Evolutionary conservation across 2,797 vertebrate species (phyloP).

Genomic region (Chanos chanos): DNA sequence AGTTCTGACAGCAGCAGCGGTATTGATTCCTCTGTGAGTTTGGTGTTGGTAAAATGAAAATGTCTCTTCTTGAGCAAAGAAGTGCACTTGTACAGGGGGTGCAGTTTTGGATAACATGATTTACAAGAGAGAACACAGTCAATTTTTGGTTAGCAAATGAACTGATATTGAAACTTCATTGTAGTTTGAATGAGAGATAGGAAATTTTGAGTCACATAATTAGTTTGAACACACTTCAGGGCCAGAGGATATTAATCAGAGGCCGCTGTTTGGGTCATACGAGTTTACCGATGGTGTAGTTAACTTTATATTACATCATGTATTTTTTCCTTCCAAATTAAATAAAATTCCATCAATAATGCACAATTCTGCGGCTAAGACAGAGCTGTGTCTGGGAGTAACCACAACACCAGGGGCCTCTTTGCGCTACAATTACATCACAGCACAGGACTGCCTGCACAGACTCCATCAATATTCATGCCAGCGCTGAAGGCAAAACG

Average conservation of each 20-base stretch:
- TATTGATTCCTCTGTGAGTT: conserved; percentile 1
- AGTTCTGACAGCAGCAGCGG: neutral
- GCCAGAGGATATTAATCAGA: too few species aligned
- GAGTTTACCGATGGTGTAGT: too few species aligned
- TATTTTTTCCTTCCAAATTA: too few species aligned
- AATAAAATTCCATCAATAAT: conserved; percentile 42
- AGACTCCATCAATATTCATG: conserved; percentile 69
- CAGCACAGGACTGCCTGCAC: conserved; percentile 52
- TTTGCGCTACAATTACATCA: conserved; percentile 69
- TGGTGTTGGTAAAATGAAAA: neutral
- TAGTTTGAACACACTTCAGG: too few species aligned
- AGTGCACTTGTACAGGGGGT: neutral
- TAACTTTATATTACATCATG: too few species aligned
- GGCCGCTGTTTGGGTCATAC: too few species aligned
- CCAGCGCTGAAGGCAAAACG: conserved; percentile 59
- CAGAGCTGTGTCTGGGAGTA: conserved; percentile 29
- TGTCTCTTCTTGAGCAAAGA: neutral
- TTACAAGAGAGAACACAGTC: neutral
- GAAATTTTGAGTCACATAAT: too few species aligned
- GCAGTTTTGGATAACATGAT: neutral
- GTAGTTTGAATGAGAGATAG: too few species aligned
- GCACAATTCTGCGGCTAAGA: conserved; percentile 42
- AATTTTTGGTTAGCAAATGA: too few species aligned
- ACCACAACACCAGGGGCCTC: conserved; percentile 56
- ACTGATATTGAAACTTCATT: too few species aligned